Base-by-base conservation (phyloP, 2,113 vertebrate genomes). In the Macrotus californicus region DNA sequence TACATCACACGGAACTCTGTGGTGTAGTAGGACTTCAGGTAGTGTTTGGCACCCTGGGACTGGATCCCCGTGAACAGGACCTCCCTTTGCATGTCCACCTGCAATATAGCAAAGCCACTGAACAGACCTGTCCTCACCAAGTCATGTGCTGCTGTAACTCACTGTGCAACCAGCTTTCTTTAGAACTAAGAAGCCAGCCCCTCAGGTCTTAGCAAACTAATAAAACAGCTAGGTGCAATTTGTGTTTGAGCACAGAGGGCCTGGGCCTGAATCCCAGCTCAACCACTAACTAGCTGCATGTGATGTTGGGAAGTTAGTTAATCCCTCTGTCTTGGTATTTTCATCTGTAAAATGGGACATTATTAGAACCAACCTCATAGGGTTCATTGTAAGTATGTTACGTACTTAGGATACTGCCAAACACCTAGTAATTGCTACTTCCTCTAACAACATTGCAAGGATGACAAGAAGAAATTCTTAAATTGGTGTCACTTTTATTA, bases 51-150 rank as follows among this genome's bases (percentile, higher is more conserved):
- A 84, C 99, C 99, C 93, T 99, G 99, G 0, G 99, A 99, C 94
- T 99, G 98, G 95, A 99, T 98, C 92, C 99, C 99, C 34, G 99
- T 99, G 93, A 99, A 94, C 83, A 99, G 94, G 67, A 99, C 99
- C 34, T 99, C 98, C 94, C 98, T 98, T 97, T 98, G 98, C 92
- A 99, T 99, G 97, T 99, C 99, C 95, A 99, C 99, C 99, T 99
- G 88, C 75, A 79, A 92, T 0, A 96, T 0, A 98, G 84, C 48
- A 89, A 86, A 88, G 10, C 36, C 29, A 29, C 43, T 81, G 69
- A 89, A 61, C 43, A 70, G 31, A 85, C n/a, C 19, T 14, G 34
- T 54, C 72, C 36, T 31, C 21, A 34, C 7, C 41, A 31, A 92
- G 50, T 83, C 36, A 85, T 31, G 9, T 2, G 7, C 8, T 67